Base-by-base conservation (phyloP, 2,113 vertebrate species). In the Tachysurus fulvidraco region DNA sequence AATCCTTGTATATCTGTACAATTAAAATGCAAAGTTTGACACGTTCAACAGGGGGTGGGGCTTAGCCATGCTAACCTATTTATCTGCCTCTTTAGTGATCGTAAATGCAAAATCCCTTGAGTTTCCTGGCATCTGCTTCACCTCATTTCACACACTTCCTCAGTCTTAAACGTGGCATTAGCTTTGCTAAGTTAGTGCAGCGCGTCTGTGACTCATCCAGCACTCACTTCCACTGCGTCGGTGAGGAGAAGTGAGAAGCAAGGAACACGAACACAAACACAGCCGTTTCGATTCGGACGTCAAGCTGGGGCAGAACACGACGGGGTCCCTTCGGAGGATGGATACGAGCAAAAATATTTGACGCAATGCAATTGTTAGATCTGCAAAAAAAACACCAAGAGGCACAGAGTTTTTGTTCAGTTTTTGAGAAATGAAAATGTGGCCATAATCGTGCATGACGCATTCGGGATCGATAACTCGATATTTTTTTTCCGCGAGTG, bases 201-300 rank as follows among this genome's bases (percentile, higher is more conserved):
- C 16, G n/a, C 21, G 36, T 36, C 36, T 19, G 36, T n/a, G 82
- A 62, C 71, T 79, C 64, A 41, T 50, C 52, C 44, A n/a, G 67
- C 76, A 64, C 41, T 41, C 57, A 81, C 71, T 67, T 84, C 59
- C 46, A 54, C 52, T n/a, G 76, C 25, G 62, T 69, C 21, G 64
- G 44, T 84, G 23, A 81, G 78, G 54, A 60, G 83, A 88, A 41
- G 25, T 79, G 1, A 81, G 67, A 74, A 60, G 83, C 6, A 54
- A 77, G 12, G 25, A 52, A 46, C 16, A 25, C 7, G 54, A 85
- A 88, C 82, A 88, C 86, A 90, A 91, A 91, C 81, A 84, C 55
- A 82, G 80, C 83, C 80, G 50, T 86, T 62, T 83, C 88, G 79
- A 89, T 87, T 86, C 91, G 5, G 46, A 89, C 82, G 50, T 85